Percentiles rank a stretch among this genome's conserved stretches.
phyloP scores from a whole-genome alignment of 2,113 vertebrate genomes.

The Lepisosteus osseus region DNA sequence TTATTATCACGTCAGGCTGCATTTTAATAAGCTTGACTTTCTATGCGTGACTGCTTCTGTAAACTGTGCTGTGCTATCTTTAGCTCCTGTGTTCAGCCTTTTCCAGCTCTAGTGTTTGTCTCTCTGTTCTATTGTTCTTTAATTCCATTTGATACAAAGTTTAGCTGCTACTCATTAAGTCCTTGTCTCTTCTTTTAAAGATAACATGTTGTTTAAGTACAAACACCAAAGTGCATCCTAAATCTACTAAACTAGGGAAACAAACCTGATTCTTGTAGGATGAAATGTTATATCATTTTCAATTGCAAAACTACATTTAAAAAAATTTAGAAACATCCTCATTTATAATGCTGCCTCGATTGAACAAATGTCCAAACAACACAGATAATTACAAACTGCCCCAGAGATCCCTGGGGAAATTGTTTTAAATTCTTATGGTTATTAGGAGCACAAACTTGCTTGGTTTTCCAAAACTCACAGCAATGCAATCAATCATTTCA shows the following conservation, averaged over 20 bases:
- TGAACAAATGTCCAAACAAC: no score
- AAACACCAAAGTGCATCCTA: neutral
- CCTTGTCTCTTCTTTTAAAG: neutral
- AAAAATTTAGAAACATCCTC: no score
- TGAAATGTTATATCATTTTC: slow-evolving; percentile 3
- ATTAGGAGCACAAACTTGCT: no score
- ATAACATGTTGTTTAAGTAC: slow-evolving; percentile 1
- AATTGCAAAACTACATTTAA: neutral
- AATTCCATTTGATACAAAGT: slow-evolving; percentile 10
- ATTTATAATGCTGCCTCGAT: no score
- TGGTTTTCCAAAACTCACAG: neutral
- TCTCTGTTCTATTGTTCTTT: neutral
- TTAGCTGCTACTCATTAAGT: slow-evolving; percentile 1
- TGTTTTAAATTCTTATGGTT: no score
- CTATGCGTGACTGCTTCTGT: slow-evolving; percentile 30
- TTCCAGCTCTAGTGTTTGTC: neutral
- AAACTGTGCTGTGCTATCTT: slow-evolving; percentile 25
- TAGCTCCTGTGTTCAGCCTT: slow-evolving; percentile 19
- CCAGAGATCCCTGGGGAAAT: no score
- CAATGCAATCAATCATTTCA: neutral
- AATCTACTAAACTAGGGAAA: neutral
- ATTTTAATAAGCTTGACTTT: slow-evolving; percentile 54
- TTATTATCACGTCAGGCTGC: slow-evolving; percentile 53
- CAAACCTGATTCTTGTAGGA: neutral
- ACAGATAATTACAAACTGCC: no score